Percentiles rank a stretch among this genome's conserved stretches.
Conservation (phyloP, 2,888 invertebrate species). For the Drosophila colorata region DNA sequence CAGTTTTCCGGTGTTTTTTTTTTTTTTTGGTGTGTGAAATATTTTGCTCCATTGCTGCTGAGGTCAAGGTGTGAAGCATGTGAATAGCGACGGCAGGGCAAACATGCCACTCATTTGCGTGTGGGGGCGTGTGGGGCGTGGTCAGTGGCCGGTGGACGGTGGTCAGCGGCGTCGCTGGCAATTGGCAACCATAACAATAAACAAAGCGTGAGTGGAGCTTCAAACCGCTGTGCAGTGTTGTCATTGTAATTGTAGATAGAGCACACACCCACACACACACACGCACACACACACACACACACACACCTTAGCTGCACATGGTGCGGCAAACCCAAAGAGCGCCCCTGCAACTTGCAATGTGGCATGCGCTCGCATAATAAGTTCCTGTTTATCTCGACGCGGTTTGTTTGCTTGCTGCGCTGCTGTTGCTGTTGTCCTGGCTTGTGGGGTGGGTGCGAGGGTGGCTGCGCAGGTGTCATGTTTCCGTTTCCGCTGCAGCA, state of each 20-base stretch:
- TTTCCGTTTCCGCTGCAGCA: conserved; percentile 75
- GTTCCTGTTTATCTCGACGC: conserved; percentile 77
- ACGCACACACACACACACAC: not conserved
- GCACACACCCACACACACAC: conserved; percentile 17
- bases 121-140: not conserved
- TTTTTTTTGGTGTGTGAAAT: conserved; percentile 1
- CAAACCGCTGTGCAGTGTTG: conserved; percentile 23
- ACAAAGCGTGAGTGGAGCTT: conserved; percentile 29
- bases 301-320: not conserved
- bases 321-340: conserved; percentile 14
- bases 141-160: conserved; percentile 1
- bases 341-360: conserved; percentile 29
- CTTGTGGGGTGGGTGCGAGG: conserved; percentile 1
- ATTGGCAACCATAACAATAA: conserved; percentile 57
- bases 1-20: conserved; percentile 7
- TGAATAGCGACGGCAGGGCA: conserved; percentile 33
- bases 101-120: conserved; percentile 34
- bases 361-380: conserved; percentile 76
- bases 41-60: conserved; percentile 9
- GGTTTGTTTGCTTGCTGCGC: conserved; percentile 48
- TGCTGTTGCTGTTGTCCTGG: conserved; percentile 7
- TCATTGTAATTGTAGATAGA: conserved; percentile 57
- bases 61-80: conserved; percentile 50
- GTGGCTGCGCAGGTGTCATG: conserved; percentile 71
- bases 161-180: conserved; percentile 24